Conservation (phyloP, 2,113 vertebrate species). For the Fregata magnificens region DNA sequence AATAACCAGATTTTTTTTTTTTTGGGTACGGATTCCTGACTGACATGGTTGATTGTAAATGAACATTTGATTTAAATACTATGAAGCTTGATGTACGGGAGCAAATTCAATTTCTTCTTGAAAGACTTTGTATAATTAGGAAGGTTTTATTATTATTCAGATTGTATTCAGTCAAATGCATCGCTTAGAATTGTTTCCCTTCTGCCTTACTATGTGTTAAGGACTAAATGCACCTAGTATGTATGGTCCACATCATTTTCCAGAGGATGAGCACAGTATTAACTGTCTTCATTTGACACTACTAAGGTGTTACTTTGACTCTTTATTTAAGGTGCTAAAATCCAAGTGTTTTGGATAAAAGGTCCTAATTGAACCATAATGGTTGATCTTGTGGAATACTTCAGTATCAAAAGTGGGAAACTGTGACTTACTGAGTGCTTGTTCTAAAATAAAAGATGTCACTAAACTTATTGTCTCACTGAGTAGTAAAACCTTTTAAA, state of each 20-base stretch:
- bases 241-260: background rate
- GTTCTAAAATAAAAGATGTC: slow-evolving; percentile 5
- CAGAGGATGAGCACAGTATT: background rate
- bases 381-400: slow-evolving; percentile 10
- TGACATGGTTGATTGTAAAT: background rate
- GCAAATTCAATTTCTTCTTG: background rate
- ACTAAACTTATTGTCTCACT: background rate
- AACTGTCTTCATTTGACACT: background rate
- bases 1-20: background rate
- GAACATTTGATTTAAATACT: background rate
- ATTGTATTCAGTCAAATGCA: background rate
- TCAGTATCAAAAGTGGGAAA: background rate
- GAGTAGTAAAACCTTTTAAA: background rate
- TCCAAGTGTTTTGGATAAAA: slow-evolving; percentile 16
- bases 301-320: background rate
- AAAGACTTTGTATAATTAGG: background rate
- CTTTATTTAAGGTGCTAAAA: slow-evolving; percentile 64
- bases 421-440: background rate
- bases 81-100: background rate
- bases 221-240: background rate
- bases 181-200: background rate
- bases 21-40: background rate
- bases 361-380: slow-evolving; percentile 46
- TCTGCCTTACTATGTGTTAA: background rate
- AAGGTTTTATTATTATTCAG: background rate